These are phyloP conservation scores for Drosophila nr. perissopoda DNA, from an alignment of 2,888 invertebrate genomes.

Conservation along the genomic window DNA sequence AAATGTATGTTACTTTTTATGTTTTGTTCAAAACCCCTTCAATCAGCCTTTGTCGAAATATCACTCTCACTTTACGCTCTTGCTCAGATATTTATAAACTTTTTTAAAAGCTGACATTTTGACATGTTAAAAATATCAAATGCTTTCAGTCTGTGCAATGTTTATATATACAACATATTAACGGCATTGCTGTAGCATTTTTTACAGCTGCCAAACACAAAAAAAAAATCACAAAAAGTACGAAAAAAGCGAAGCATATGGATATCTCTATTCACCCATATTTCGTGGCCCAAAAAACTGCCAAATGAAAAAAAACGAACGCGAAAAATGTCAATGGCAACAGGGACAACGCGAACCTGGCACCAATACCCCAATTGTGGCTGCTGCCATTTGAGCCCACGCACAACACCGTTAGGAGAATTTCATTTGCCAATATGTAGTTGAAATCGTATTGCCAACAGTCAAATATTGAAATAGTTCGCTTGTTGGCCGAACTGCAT, in stretches of 20 bases:
- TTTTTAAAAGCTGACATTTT: constrained; percentile 20
- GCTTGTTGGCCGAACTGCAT: constrained; percentile 26
- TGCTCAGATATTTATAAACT: constrained; percentile 7
- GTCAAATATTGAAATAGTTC: constrained; percentile 28
- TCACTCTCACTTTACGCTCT: background rate
- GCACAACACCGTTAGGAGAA: constrained; percentile 29
- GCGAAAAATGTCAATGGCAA: constrained; percentile 53
- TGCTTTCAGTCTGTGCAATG: background rate
- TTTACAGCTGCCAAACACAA: background rate
- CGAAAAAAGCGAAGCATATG: constrained; percentile 17
- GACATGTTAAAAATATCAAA: constrained; percentile 4
- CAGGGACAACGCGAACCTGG: constrained; percentile 48
- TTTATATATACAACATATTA: constrained; percentile 28
- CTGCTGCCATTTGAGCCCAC: constrained; percentile 25
- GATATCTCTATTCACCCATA: constrained; percentile 10
- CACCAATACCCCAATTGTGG: constrained; percentile 16
- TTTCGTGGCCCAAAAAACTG: constrained; percentile 3
- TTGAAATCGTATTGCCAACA: constrained; percentile 29
- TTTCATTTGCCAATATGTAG: constrained; percentile 18
- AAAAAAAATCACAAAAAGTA: background rate
- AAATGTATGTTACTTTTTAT: background rate
- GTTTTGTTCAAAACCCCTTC: background rate
- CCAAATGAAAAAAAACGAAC: constrained; percentile 3
- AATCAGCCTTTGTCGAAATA: background rate
- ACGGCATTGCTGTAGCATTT: constrained; percentile 27